These are phyloP conservation scores for Porites lutea DNA, from an alignment of 64 coral and sea anemone species.

Conservation along the genomic window DNA sequence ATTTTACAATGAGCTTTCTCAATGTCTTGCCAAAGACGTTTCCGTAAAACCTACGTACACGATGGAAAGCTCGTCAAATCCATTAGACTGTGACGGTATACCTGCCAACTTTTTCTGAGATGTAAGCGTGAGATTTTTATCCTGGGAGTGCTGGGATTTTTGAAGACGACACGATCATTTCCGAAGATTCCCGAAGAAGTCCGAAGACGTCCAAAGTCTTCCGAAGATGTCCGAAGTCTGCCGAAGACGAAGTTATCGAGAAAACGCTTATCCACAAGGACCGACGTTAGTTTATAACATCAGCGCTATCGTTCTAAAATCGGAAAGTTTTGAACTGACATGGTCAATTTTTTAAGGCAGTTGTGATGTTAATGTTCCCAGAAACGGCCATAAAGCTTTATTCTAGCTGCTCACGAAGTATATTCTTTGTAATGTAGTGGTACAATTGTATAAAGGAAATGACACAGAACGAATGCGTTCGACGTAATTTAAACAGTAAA, in stretches of 20 bases:
- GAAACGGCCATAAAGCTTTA: conserved; percentile 56
- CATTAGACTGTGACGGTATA: not conserved
- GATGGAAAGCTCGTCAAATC: conserved; percentile 21
- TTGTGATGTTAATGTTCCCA: conserved; percentile 37
- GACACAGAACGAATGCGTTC: too few species aligned
- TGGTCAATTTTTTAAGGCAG: conserved; percentile 4
- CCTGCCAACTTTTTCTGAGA: too few species aligned
- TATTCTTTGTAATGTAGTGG: conserved; percentile 61
- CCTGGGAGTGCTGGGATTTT: too few species aligned
- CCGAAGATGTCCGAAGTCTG: not conserved
- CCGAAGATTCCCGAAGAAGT: too few species aligned
- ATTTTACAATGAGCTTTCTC: conserved; percentile 34
- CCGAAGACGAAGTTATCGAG: too few species aligned
- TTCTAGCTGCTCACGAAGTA: conserved; percentile 47
- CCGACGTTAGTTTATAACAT: too few species aligned
- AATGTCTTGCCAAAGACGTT: conserved; percentile 25
- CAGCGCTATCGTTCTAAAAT: conserved; percentile 24
- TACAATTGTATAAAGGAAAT: too few species aligned
- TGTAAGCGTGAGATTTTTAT: too few species aligned
- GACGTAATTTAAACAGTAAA: too few species aligned
- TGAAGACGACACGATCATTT: too few species aligned
- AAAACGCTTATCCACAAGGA: too few species aligned
- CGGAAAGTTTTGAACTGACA: conserved; percentile 1
- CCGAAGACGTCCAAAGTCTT: not conserved
- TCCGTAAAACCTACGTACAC: conserved; percentile 9